phyloP scores from a whole-genome alignment of 2,888 invertebrate species.

The Apocheima hispidaria region DNA sequence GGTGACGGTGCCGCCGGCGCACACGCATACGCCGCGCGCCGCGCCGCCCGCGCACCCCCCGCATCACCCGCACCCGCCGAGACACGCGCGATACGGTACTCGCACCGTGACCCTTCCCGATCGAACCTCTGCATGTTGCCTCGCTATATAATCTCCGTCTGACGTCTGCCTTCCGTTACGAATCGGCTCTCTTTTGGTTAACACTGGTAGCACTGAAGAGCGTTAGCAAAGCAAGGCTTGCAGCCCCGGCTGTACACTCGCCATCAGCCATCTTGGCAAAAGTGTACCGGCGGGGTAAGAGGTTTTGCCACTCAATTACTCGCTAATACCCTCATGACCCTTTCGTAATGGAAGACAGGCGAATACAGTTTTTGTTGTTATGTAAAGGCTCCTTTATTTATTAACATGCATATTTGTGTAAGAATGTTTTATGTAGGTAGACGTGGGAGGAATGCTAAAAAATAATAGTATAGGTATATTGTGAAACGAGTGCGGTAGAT shows the following conservation, averaged over 20 bases:
- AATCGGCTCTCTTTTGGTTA: background rate
- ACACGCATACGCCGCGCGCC: conserved; percentile 47
- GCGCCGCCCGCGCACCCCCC: conserved; percentile 42
- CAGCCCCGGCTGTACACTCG: no score
- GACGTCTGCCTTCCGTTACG: background rate
- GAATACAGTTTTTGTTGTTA: background rate
- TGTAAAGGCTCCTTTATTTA: background rate
- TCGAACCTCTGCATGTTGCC: conserved; percentile 9
- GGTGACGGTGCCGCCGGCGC: conserved; percentile 82
- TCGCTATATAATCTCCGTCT: conserved; percentile 2
- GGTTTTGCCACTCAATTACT: background rate
- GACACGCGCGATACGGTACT: conserved; percentile 66
- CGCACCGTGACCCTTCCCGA: conserved; percentile 36
- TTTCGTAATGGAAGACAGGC: background rate
- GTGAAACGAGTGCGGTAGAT: no score
- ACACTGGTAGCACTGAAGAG: background rate
- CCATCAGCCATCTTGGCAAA: background rate
- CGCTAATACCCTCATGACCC: background rate
- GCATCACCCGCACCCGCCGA: conserved; percentile 49
- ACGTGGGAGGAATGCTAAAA: background rate
- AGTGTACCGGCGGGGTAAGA: background rate
- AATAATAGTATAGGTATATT: no score
- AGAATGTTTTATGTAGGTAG: background rate
- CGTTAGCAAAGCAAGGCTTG: background rate
- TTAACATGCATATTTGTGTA: background rate